Conservation (phyloP, 2,113 vertebrate species). For the Lamprotornis superbus region DNA sequence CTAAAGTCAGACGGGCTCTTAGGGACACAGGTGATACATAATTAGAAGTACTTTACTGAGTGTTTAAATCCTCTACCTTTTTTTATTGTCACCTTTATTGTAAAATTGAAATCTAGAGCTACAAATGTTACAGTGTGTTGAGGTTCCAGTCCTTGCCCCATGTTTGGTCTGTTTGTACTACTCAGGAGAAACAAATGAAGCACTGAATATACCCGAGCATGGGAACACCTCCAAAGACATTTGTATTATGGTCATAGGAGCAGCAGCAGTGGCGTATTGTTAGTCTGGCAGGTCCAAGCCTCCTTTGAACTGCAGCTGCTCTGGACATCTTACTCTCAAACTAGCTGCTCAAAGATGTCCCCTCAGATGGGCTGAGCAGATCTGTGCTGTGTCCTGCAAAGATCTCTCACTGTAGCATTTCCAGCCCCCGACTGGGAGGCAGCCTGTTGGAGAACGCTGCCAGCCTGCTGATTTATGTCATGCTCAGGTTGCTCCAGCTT, state of each 20-base stretch:
- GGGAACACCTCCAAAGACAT: not conserved
- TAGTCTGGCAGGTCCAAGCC: not conserved
- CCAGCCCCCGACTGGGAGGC: not conserved
- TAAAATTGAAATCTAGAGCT: not conserved
- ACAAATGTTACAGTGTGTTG: not conserved
- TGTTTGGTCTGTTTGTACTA: not conserved
- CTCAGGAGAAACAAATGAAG: not conserved
- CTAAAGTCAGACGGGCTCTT: not conserved
- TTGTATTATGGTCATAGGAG: not conserved
- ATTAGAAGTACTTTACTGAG: not conserved
- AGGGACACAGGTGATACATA: not conserved
- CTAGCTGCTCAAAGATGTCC: not conserved
- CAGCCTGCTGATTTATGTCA: not conserved
- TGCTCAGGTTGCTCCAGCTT: not conserved
- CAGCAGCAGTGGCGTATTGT: not conserved
- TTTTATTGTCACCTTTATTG: not conserved
- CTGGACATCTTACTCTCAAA: not conserved
- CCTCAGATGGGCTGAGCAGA: not conserved
- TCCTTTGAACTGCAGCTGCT: not conserved
- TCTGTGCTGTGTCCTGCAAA: not conserved
- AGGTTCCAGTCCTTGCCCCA: not conserved
- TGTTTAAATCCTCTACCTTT: slow-evolving; percentile 6
- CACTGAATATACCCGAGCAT: not conserved
- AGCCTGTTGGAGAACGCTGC: not conserved
- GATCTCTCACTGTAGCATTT: not conserved